Evolutionary conservation across 30 jellyfish, hydroid and myxozoan genomes (phyloP), one percentile per base, ranked within the genome.

Genomic region (Chrysaora quinquecirrha): DNA sequence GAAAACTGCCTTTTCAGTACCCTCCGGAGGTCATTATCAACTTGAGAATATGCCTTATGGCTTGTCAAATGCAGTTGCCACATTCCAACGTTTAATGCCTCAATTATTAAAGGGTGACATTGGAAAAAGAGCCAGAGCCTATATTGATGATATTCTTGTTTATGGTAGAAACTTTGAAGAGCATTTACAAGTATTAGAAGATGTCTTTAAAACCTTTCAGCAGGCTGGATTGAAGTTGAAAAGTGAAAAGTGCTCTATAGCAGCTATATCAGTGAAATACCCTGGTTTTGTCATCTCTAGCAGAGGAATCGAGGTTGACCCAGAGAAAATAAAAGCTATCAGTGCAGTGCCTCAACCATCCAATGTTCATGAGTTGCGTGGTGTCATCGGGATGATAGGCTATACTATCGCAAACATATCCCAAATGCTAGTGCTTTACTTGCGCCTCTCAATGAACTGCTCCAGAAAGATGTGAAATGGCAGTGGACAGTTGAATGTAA

Each of bases 391-490:
- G 25, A 30, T 65, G 50, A 65, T 34, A 30, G 50, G 58, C 22
- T 65, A 65, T 22, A n/a, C n/a, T 65, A 65, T 25, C 50, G 77
- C 4, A 31, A 65, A 23, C 58, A 30, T 25, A 65, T 65, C n/a
- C 23, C 50, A 19, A 34, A 65, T 22, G 50, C 58, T 3, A 34
- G 58, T 34, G 58, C 50, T 2, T 25, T 34, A 12, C 58, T 30
- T 19, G n/a, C 58, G 6, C 50, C 50, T 12, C n/a, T 65, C 23
- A 31, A 34, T 65, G n/a, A 65, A 30, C 77, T 65, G 64, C 23
- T 34, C 25, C 77, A 34, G 58, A 65, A 65, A 22, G 58, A 65
- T 22, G 22, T 3, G 12, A 65, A 31, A 65, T 65, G 77, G 77
- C 58, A 65, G 16, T 65, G 77, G 77, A 65, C 77, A 65, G 3